phyloP scores from a whole-genome alignment of 2,113 vertebrate genomes.

The Centropus unirufus region DNA sequence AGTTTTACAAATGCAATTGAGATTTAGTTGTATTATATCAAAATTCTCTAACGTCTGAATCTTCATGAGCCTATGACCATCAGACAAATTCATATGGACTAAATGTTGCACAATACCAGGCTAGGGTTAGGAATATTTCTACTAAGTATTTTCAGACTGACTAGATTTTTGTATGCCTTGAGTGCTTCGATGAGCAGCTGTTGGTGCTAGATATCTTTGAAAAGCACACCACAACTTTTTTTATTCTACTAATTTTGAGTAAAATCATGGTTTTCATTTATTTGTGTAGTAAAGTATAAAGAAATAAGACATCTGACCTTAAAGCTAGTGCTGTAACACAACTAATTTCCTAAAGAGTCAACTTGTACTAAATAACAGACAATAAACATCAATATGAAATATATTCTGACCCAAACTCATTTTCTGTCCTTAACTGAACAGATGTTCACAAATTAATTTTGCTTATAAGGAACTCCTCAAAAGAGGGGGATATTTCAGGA shows the following conservation, averaged over 20 bases:
- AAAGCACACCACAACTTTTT: neutral
- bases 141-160: neutral
- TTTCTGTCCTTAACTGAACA: neutral
- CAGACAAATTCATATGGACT: neutral
- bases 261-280: neutral
- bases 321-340: neutral
- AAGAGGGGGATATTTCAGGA: neutral
- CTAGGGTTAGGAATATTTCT: neutral
- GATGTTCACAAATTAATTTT: neutral
- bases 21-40: neutral
- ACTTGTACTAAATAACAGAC: neutral
- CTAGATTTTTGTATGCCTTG: neutral
- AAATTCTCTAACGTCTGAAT: neutral
- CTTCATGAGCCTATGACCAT: neutral
- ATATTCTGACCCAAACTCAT: neutral
- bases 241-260: neutral
- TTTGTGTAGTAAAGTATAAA: neutral
- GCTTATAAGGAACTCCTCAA: neutral
- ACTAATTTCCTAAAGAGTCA: neutral
- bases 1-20: neutral
- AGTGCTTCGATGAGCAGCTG: neutral
- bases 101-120: neutral
- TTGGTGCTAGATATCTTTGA: neutral
- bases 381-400: neutral
- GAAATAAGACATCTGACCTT: neutral